phyloP scores from a whole-genome alignment of 2,113 vertebrate species.

The Phalacrocorax brasilianus region DNA sequence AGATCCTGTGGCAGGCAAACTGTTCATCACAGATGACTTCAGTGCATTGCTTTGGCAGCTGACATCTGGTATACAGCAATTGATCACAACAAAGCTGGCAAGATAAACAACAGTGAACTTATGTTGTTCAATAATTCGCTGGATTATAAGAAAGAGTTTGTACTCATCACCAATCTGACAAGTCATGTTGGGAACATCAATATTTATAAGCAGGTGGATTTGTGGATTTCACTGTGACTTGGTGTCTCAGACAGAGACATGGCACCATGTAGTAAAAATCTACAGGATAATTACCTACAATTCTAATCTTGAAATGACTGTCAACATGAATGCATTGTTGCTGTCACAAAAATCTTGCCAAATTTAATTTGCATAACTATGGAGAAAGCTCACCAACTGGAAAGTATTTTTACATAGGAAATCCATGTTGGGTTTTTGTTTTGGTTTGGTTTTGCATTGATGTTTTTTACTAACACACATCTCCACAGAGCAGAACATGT shows the following conservation, averaged over 20 bases:
- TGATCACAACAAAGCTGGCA: slow-evolving; percentile 56
- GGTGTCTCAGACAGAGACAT: slow-evolving; percentile 39
- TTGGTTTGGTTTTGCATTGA: not conserved
- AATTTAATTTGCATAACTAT: slow-evolving; percentile 35
- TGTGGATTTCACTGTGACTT: slow-evolving; percentile 52
- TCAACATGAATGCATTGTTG: slow-evolving; percentile 14
- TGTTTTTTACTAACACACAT: not conserved
- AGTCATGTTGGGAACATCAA: slow-evolving; percentile 57
- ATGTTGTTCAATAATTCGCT: slow-evolving; percentile 54
- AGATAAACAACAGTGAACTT: slow-evolving; percentile 55
- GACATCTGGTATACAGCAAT: slow-evolving; percentile 58
- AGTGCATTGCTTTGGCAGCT: slow-evolving; percentile 51
- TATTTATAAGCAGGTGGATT: slow-evolving; percentile 64
- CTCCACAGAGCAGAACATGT: slow-evolving; percentile 19
- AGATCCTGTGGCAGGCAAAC: slow-evolving; percentile 32
- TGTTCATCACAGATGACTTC: slow-evolving; percentile 57
- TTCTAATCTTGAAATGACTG: slow-evolving; percentile 24
- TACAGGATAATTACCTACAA: slow-evolving; percentile 40
- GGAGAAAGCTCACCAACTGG: not conserved
- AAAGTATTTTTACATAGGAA: not conserved
- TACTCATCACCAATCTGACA: slow-evolving; percentile 59
- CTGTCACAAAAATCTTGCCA: slow-evolving; percentile 42
- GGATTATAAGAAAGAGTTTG: slow-evolving; percentile 55
- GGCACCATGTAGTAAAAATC: slow-evolving; percentile 47
- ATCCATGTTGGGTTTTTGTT: not conserved